phyloP scores from a whole-genome alignment of 2,113 vertebrate genomes.

The Silurus glanis region DNA sequence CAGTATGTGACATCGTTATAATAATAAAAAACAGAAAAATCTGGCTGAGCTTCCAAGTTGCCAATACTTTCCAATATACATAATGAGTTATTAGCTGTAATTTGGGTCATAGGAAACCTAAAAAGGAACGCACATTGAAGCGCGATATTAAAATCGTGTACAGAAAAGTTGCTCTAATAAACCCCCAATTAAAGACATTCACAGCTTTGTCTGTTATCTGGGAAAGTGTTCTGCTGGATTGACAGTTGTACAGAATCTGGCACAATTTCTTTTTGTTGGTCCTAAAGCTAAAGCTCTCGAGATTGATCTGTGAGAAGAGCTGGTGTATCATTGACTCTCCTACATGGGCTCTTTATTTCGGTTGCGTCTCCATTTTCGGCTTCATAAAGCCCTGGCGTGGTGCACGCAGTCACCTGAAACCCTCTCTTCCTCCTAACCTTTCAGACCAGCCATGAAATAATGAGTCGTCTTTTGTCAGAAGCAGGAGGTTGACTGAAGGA shows the following conservation, averaged over 20 bases:
- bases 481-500: constrained; percentile 25
- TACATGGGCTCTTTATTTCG: background rate
- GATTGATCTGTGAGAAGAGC: background rate
- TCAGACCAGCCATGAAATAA: constrained; percentile 18
- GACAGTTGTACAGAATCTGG: too few species aligned
- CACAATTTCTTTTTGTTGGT: background rate
- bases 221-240: background rate
- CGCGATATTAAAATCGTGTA: background rate
- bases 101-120: too few species aligned
- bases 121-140: too few species aligned
- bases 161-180: background rate
- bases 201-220: background rate
- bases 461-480: constrained; percentile 3
- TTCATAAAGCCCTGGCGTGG: background rate
- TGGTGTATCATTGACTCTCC: background rate
- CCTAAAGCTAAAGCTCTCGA: background rate
- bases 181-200: background rate
- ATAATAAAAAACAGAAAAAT: background rate
- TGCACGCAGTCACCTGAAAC: constrained; percentile 16
- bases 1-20: background rate
- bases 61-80: background rate
- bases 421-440: constrained; percentile 34
- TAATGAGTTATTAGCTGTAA: background rate
- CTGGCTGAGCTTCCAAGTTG: background rate
- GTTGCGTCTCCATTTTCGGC: background rate